Evolutionary conservation across 2,888 invertebrate genomes (phyloP), one percentile per base, ranked within the genome.

Genomic region (Cerceris rybyensis): DNA sequence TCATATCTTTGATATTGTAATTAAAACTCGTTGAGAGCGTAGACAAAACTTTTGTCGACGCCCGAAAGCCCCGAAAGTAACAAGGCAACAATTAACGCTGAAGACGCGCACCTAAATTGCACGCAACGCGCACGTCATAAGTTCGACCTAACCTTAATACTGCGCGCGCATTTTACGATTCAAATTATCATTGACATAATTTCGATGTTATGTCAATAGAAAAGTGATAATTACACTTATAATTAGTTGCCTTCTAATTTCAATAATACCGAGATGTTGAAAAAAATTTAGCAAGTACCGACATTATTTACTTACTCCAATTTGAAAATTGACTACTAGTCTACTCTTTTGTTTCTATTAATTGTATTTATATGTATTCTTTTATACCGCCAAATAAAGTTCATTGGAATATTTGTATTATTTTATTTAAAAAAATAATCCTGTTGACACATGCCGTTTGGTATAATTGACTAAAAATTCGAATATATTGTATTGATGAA

Each of bases 81-180:
- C 64, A 80, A 64, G 76, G 70, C 63, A 71, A 71, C 68, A 81
- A 86, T 86, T 84, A 87, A 87, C 79, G 81, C 85, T 78, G 81
- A 72, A 80, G 82, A 84, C 85, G 82, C 85, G 82, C 80, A 84
- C 73, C 84, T 79, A 82, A 74, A 60, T 78, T 69, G 66, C 71
- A 75, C 75, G 68, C 59, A 80, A 71, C 75, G 75, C 72, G 80
- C 67, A 85, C 80, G 83, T 82, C 81, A 79, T 71, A 55, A 75
- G 68, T 54, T 64, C 42, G 70, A 82, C 82, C 78, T 88, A 88
- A 88, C 88, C 88, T 83, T 64, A 83, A 82, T 61, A 79, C 9
- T 89, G 89, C 88, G 89, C 83, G 83, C 88, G 89, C 89, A 89
- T 55, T 63, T 63, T 58, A 70, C 2, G 8, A 64, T 65, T 75